Base-by-base conservation (phyloP, 2,113 vertebrate species). In the Sphaerodactylus townsendi region DNA sequence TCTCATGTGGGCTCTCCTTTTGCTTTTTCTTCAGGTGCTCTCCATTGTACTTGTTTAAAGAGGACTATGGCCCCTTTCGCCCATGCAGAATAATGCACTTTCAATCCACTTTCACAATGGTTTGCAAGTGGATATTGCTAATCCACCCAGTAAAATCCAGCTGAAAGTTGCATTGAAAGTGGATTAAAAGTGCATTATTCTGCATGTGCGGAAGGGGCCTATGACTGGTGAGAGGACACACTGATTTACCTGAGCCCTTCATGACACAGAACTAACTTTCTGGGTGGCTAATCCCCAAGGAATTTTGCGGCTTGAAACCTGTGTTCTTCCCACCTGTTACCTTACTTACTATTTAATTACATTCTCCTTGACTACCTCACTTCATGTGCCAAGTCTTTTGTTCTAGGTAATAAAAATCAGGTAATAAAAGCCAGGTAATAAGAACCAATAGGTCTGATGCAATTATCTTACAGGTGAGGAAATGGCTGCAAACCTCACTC, bases 401-500 rank as follows among this genome's bases (percentile, higher is more conserved):
- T 33, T 69, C 65, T 37, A 83, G 10, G 19, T 62, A 6, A 0
- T n/a, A n/a, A n/a, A 4, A 77, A 37, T 72, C 9, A 83, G 73
- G 71, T 66, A 86, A 80, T 50, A 3, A 25, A 10, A 33, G 41
- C 44, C 10, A n/a, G n/a, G n/a, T n/a, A n/a, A n/a, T n/a, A n/a
- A n/a, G n/a, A n/a, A n/a, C n/a, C n/a, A 50, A 44, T 46, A 73
- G 35, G 35, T 1, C 1, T 3, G 41, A 78, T 64, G 21, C 44
- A 70, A 82, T 50, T 1, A 10, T 25, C 79, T 68, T 44, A 85
- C 68, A 30, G 2, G 68, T 23, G 3, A 77, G 28, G 10, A 81
- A 81, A 62, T 65, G 0, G 0, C 11, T 11, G 4, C 70, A 33
- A 66, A 41, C 7, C 37, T 30, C 11, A n/a, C 15, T 13, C 30